These are phyloP conservation scores for Orius laevigatus DNA, from an alignment of 1,140 invertebrate species.

Conservation along the genomic window DNA sequence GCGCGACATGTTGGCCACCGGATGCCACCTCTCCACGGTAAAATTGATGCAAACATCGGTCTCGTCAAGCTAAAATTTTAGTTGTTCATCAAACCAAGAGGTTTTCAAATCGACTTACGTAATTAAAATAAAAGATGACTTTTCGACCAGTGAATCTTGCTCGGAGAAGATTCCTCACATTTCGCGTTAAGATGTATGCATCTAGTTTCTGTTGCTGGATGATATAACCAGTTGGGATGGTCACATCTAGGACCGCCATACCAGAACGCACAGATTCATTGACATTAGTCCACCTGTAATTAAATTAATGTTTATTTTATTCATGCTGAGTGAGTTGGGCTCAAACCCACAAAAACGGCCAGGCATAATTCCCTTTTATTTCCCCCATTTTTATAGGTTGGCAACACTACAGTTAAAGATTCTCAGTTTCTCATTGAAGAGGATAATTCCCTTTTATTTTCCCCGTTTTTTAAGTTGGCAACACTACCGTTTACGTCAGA, in stretches of 20 bases:
- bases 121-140: slow-evolving; percentile 89
- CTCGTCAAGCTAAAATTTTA: slow-evolving; percentile 45
- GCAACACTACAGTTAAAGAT: too few relatives aligned
- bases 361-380: too few relatives aligned
- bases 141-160: slow-evolving; percentile 68
- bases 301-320: not conserved
- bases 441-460: too few relatives aligned
- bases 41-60: slow-evolving; percentile 80
- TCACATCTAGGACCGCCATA: slow-evolving; percentile 78
- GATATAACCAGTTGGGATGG: slow-evolving; percentile 85
- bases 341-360: too few relatives aligned
- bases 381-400: too few relatives aligned
- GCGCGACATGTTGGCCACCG: slow-evolving; percentile 90
- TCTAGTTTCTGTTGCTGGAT: slow-evolving; percentile 81
- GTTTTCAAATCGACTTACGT: slow-evolving; percentile 40
- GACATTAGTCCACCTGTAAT: slow-evolving; percentile 52
- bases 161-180: slow-evolving; percentile 62
- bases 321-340: too few relatives aligned
- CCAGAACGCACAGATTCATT: slow-evolving; percentile 72
- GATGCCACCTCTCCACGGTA: slow-evolving; percentile 84
- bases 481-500: too few relatives aligned
- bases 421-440: too few relatives aligned
- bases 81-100: not conserved
- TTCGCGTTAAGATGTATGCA: slow-evolving; percentile 54
- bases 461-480: too few relatives aligned